Percentiles rank a stretch among this genome's conserved stretches.
These are phyloP conservation scores for Eptatretus atami DNA, from an alignment of 2,797 vertebrate species.

Conservation along the genomic window DNA sequence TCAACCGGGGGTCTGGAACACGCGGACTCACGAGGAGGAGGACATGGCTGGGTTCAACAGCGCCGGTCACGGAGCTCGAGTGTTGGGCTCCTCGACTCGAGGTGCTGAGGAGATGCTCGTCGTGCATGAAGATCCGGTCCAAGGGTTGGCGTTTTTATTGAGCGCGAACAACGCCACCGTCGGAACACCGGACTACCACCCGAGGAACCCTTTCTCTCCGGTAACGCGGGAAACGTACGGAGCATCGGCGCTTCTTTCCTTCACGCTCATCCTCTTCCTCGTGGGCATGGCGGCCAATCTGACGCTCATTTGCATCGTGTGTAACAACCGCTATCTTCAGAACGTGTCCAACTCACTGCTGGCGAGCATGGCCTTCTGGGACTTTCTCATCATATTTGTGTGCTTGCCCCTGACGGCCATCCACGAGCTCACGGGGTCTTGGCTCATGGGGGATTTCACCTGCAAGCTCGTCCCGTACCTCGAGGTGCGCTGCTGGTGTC, in stretches of 20 bases:
- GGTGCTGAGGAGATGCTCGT: no score
- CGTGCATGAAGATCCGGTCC: no score
- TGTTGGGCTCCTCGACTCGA: no score
- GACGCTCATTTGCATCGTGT: constrained; percentile 83
- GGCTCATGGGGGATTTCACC: constrained; percentile 75
- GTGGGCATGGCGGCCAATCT: constrained; percentile 60
- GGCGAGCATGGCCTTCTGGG: constrained; percentile 83
- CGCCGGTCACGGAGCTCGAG: no score
- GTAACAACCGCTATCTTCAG: constrained; percentile 87
- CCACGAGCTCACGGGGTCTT: constrained; percentile 58
- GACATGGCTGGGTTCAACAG: no score
- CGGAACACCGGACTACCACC: not conserved
- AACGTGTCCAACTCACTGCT: constrained; percentile 84
- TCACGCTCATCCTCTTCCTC: constrained; percentile 39
- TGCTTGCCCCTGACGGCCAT: constrained; percentile 71
- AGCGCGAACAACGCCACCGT: no score
- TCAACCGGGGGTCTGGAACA: no score
- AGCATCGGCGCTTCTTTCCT: constrained; percentile 37
- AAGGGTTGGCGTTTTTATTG: no score
- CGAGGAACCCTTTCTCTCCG: constrained; percentile 59
- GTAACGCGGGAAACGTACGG: constrained; percentile 38
- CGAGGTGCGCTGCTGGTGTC: constrained; percentile 29
- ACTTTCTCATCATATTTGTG: constrained; percentile 66
- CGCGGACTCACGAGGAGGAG: no score
- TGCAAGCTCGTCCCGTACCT: constrained; percentile 84